phyloP scores from a whole-genome alignment of 2,113 vertebrate genomes.

The Lontra canadensis region DNA sequence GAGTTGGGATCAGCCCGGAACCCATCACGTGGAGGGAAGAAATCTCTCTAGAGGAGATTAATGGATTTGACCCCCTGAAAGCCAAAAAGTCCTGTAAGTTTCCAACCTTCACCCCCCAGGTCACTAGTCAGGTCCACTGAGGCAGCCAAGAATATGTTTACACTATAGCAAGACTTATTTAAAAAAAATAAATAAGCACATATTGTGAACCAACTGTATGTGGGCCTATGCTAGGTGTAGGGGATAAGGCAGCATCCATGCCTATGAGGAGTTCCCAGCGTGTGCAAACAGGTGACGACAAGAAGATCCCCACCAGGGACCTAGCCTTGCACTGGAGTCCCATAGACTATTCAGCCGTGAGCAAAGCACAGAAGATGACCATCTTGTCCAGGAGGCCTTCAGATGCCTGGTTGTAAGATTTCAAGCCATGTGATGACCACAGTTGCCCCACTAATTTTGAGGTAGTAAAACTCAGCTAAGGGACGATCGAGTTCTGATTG shows the following conservation, averaged over 20 bases:
- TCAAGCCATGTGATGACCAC: slow-evolving; percentile 3
- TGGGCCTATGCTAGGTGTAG: neutral
- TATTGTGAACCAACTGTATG: too few species aligned
- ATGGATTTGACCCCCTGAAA: neutral
- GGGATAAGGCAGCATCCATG: neutral
- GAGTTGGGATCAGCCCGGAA: neutral
- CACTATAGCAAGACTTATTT: neutral
- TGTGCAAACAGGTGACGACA: neutral
- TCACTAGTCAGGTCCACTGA: neutral
- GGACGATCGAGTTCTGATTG: neutral
- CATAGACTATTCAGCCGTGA: neutral
- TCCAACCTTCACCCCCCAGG: neutral
- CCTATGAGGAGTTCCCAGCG: neutral
- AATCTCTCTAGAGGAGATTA: neutral
- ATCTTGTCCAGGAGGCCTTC: neutral
- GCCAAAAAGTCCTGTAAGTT: neutral
- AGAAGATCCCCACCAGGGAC: neutral
- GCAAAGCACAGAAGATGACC: neutral
- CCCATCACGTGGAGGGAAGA: neutral
- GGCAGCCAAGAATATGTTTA: neutral
- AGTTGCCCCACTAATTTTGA: neutral
- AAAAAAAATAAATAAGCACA: neutral
- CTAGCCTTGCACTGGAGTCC: neutral
- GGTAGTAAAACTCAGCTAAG: neutral
- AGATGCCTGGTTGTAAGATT: neutral